A percentile compares a stretch with the other conserved stretches of the same genome.
Evolutionary conservation across 1,140 invertebrate genomes (phyloP).

Genomic region (Listronotus oregonensis): DNA sequence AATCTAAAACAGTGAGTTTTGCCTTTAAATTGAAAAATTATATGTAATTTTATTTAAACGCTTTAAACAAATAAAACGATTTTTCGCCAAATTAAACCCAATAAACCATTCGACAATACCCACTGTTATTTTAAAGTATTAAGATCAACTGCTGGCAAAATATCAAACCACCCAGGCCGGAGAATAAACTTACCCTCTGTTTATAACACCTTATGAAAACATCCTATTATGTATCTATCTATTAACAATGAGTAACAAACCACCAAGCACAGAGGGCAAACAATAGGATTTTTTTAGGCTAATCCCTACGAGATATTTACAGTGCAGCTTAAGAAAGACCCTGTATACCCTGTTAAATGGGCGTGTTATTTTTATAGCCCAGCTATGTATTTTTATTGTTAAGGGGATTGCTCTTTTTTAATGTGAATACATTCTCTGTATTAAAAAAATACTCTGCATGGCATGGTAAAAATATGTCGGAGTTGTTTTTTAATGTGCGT

Average conservation of each 20-base stretch:
- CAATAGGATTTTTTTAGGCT: slow-evolving; percentile 42
- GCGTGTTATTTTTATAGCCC: slow-evolving; percentile 40
- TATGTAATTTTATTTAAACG: no score
- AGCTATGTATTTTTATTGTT: slow-evolving; percentile 36
- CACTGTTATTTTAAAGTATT: slow-evolving; percentile 41
- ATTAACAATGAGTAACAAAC: slow-evolving; percentile 49
- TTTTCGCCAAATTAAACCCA: slow-evolving; percentile 9
- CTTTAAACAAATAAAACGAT: neutral
- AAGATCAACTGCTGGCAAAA: slow-evolving; percentile 22
- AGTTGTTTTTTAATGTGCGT: slow-evolving; percentile 38
- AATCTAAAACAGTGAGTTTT: no score
- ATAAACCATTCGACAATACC: neutral
- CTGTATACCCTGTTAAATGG: slow-evolving; percentile 30
- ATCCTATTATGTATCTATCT: slow-evolving; percentile 50
- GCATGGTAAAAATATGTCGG: slow-evolving; percentile 13
- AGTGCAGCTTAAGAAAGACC: slow-evolving; percentile 38
- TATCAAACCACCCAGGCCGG: slow-evolving; percentile 13
- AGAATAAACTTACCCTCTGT: slow-evolving; percentile 25
- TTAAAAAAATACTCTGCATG: slow-evolving; percentile 25
- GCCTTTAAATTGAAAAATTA: no score
- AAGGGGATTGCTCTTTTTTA: slow-evolving; percentile 39
- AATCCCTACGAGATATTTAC: slow-evolving; percentile 42
- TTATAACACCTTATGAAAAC: slow-evolving; percentile 50
- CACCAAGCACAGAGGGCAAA: slow-evolving; percentile 41
- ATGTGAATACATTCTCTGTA: neutral